Percentiles rank a stretch among this genome's conserved stretches.
These are phyloP conservation scores for Pangasius macronema DNA, from an alignment of 2,797 vertebrate species.

Conservation along the genomic window DNA sequence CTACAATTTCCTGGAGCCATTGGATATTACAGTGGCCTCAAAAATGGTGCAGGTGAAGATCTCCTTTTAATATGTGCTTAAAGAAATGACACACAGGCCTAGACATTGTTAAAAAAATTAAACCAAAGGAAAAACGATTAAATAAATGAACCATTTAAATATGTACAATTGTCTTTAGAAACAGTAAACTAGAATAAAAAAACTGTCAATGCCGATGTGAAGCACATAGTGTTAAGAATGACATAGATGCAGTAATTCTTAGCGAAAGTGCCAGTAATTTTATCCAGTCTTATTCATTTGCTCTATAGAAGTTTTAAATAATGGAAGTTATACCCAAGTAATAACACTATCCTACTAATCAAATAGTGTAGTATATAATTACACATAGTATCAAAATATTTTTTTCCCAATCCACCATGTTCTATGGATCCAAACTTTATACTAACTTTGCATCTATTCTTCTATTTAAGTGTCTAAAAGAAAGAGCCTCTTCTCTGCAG, in stretches of 20 bases:
- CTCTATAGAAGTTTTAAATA: not conserved
- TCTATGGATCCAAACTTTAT: not conserved
- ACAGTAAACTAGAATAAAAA: not conserved
- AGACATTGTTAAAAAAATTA: not conserved
- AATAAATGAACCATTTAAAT: not conserved
- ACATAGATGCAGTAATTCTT: not conserved
- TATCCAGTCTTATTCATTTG: not conserved
- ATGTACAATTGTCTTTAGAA: too few relatives aligned
- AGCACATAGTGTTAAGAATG: not conserved
- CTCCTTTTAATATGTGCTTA: not conserved
- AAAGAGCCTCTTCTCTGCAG: slow-evolving; percentile 12
- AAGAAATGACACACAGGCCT: not conserved
- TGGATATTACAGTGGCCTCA: slow-evolving; percentile 77
- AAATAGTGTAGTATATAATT: not conserved
- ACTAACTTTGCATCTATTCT: not conserved
- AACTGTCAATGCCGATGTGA: not conserved
- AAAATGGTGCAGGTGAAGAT: slow-evolving; percentile 66
- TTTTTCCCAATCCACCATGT: not conserved
- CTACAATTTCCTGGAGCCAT: slow-evolving; percentile 88
- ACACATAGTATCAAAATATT: not conserved
- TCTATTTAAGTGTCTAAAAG: not conserved
- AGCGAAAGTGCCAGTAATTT: not conserved
- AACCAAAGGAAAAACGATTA: not conserved
- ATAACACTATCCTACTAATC: not conserved
- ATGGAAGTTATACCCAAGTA: not conserved